These are phyloP conservation scores for Malurus elegans DNA, from an alignment of 2,113 vertebrate genomes.

Conservation along the genomic window DNA sequence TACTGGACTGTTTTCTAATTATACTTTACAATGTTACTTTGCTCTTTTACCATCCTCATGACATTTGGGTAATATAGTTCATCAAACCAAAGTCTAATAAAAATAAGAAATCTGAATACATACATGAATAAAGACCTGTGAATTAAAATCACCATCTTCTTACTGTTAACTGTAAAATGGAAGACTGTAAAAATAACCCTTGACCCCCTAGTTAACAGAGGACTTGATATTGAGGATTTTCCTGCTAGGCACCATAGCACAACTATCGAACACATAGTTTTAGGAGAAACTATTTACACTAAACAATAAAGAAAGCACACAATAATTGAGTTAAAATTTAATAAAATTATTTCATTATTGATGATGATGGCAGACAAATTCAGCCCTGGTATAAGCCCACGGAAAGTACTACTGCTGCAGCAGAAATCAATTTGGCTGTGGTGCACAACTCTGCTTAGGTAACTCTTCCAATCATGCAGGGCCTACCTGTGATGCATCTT, in stretches of 20 bases:
- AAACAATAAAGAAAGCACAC: not conserved
- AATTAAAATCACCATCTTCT: not conserved
- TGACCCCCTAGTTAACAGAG: not conserved
- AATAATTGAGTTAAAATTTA: not conserved
- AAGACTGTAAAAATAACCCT: not conserved
- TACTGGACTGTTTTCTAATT: not conserved
- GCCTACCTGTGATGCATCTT: slow-evolving; percentile 93
- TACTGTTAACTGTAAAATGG: not conserved
- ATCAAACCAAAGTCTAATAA: not conserved
- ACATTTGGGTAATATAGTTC: not conserved
- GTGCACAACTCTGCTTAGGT: not conserved
- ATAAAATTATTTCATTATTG: not conserved
- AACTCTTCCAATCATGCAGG: not conserved
- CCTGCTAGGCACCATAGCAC: not conserved
- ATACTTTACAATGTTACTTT: not conserved
- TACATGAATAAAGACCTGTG: not conserved
- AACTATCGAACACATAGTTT: not conserved
- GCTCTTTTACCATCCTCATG: not conserved
- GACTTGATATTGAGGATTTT: not conserved
- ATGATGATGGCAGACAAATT: not conserved
- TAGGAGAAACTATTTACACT: not conserved
- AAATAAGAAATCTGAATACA: not conserved
- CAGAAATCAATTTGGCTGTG: not conserved
- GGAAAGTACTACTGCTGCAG: not conserved
- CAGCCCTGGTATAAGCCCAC: not conserved